These are phyloP conservation scores for Rachycentron canadum DNA, from an alignment of 2,797 vertebrate genomes.

Conservation along the genomic window DNA sequence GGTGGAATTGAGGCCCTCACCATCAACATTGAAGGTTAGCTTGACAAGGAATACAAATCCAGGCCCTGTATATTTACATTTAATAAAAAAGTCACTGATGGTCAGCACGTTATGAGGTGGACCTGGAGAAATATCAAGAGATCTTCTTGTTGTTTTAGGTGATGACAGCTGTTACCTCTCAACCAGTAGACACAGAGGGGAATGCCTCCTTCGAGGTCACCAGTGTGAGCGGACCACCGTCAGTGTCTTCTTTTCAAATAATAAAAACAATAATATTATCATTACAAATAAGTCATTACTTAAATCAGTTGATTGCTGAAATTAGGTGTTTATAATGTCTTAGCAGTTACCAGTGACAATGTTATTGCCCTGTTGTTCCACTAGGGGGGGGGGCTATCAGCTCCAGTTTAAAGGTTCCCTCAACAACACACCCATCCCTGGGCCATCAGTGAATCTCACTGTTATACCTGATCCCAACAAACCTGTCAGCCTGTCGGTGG, in stretches of 20 bases:
- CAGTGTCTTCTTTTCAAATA: constrained; percentile 72
- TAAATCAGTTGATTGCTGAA: background rate
- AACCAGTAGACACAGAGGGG: constrained; percentile 86
- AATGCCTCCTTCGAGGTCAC: constrained; percentile 86
- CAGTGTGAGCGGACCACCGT: constrained; percentile 88
- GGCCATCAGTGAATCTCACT: constrained; percentile 86
- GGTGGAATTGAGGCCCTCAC: constrained; percentile 59
- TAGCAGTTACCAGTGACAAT: background rate
- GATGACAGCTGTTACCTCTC: constrained; percentile 72
- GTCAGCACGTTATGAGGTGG: background rate
- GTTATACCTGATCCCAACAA: constrained; percentile 91
- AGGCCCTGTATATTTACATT: too few relatives aligned
- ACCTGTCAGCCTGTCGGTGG: constrained; percentile 85
- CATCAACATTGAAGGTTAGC: constrained; percentile 69
- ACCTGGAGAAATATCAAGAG: background rate
- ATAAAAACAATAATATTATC: background rate
- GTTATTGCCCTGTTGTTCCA: constrained; percentile 59
- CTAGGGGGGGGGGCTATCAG: constrained; percentile 90
- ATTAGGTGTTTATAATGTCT: too few relatives aligned
- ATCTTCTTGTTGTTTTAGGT: constrained; percentile 79
- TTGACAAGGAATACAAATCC: background rate
- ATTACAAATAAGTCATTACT: background rate
- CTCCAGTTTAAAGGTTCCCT: constrained; percentile 84
- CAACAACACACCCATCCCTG: constrained; percentile 82
- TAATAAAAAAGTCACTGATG: background rate